phyloP scores from a whole-genome alignment of 1,140 invertebrate species.

The Orchestia grillus region DNA sequence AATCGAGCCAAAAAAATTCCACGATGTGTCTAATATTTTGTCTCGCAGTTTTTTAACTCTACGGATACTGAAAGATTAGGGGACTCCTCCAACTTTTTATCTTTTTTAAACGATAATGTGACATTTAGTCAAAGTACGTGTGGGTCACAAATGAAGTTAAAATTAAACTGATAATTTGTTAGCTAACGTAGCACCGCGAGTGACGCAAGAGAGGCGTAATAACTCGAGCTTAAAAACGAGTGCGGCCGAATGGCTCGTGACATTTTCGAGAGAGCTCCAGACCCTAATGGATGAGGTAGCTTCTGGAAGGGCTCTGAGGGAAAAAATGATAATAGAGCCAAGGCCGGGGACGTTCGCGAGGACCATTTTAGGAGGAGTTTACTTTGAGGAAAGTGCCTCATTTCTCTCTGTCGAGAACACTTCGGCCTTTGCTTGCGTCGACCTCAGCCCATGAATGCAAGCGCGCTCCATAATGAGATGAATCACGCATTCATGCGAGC shows the following conservation, averaged over 20 bases:
- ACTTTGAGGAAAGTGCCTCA: constrained; percentile 42
- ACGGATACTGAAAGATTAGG: no score
- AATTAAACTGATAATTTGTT: neutral
- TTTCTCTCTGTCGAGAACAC: constrained; percentile 43
- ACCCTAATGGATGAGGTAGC: constrained; percentile 6
- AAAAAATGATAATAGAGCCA: constrained; percentile 46
- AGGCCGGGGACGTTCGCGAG: neutral
- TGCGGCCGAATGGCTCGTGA: neutral
- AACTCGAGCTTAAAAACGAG: neutral
- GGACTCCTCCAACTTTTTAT: no score
- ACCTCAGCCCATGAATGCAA: neutral
- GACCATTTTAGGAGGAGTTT: constrained; percentile 46
- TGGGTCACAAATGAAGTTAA: neutral
- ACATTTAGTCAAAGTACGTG: no score
- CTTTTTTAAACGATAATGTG: no score
- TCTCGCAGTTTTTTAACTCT: no score
- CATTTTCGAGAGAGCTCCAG: neutral
- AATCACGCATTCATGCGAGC: neutral
- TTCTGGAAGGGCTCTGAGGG: neutral
- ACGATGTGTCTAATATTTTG: no score
- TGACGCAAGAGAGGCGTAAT: neutral
- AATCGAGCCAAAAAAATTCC: no score
- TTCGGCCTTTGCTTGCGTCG: neutral
- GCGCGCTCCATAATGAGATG: neutral
- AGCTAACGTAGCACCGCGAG: neutral